Evolutionary conservation across 2,888 invertebrate genomes (phyloP).

Genomic region (Hemaris fuciformis): DNA sequence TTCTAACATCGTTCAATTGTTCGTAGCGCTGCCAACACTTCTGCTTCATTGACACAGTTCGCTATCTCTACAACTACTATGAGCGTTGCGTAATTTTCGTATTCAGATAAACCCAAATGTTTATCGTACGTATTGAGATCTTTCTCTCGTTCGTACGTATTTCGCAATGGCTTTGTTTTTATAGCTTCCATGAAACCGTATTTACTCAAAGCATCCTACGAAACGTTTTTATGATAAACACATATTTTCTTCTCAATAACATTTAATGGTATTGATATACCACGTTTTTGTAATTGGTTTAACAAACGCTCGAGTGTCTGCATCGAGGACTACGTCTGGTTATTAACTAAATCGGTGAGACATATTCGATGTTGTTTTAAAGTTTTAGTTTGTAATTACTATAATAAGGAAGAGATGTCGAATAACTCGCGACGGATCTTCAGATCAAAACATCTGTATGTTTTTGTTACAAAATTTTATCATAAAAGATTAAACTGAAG

Average conservation of each 20-base stretch:
- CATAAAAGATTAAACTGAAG: slow-evolving; percentile 33
- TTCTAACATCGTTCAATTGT: slow-evolving; percentile 51
- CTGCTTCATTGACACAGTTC: slow-evolving; percentile 62
- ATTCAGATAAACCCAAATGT: slow-evolving; percentile 25
- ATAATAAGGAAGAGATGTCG: slow-evolving; percentile 25
- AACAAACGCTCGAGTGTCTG: neutral
- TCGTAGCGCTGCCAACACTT: slow-evolving; percentile 49
- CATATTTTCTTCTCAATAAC: slow-evolving; percentile 9
- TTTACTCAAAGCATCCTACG: slow-evolving; percentile 9
- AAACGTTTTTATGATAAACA: slow-evolving; percentile 14
- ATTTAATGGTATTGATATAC: slow-evolving; percentile 13
- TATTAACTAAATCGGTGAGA: neutral
- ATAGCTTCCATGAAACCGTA: slow-evolving; percentile 17
- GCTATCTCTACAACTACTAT: slow-evolving; percentile 43
- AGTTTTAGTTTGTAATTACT: neutral
- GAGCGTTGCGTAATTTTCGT: slow-evolving; percentile 45
- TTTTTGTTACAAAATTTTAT: slow-evolving; percentile 40
- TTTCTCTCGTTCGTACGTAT: slow-evolving; percentile 8
- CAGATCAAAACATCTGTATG: slow-evolving; percentile 32
- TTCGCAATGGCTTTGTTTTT: slow-evolving; percentile 18
- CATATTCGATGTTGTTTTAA: neutral
- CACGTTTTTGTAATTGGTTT: slow-evolving; percentile 14
- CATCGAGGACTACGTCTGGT: neutral
- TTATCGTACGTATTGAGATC: slow-evolving; percentile 19
- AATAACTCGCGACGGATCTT: slow-evolving; percentile 19